These are phyloP conservation scores for Trichosurus vulpecula DNA, from an alignment of 2,797 vertebrate species.

Conservation along the genomic window DNA sequence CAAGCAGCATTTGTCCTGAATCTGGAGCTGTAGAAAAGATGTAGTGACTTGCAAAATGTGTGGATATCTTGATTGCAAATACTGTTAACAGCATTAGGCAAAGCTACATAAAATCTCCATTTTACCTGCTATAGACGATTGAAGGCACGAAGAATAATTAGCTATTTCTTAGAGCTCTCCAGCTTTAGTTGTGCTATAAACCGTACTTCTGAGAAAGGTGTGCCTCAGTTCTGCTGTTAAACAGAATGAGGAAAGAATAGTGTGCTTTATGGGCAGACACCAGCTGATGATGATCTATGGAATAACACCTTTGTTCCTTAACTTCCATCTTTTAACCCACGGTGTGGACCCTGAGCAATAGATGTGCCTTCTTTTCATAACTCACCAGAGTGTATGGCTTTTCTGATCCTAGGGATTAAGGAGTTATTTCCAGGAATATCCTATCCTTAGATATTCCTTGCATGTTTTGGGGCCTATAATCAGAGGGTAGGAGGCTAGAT, in stretches of 20 bases:
- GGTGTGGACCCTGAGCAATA: neutral
- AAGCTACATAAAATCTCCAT: neutral
- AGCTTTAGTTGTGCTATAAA: conserved; percentile 17
- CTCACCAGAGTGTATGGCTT: neutral
- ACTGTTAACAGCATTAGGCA: neutral
- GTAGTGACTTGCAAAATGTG: neutral
- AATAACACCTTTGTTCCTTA: neutral
- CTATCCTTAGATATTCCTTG: conserved; percentile 11
- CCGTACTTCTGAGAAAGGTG: neutral
- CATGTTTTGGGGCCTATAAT: neutral
- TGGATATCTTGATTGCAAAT: neutral
- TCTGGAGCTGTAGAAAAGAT: conserved; percentile 11
- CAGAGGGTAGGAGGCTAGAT: neutral
- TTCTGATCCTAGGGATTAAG: neutral
- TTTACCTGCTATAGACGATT: conserved; percentile 11
- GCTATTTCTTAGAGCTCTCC: neutral
- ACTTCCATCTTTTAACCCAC: neutral
- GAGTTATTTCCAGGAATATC: conserved; percentile 33
- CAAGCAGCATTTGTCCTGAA: neutral
- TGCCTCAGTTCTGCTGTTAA: neutral
- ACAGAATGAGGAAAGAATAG: neutral
- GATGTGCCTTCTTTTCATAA: neutral
- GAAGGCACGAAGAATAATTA: conserved; percentile 16
- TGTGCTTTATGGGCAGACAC: neutral
- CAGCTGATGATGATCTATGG: neutral